Evolutionary conservation across 2,888 invertebrate genomes (phyloP).

Genomic region (Cheiracanthium punctorium): DNA sequence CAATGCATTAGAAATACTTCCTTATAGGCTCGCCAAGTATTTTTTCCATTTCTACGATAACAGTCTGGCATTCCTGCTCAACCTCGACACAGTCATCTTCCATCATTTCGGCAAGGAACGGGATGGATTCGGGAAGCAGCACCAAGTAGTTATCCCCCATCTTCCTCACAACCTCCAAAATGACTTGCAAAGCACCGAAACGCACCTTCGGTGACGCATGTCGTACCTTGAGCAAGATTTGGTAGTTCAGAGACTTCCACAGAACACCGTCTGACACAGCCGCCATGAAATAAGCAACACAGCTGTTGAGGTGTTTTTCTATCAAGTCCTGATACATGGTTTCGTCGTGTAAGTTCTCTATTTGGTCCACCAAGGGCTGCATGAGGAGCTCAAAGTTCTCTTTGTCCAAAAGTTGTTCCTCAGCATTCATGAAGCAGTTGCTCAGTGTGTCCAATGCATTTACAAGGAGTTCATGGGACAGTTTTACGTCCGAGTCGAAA

Average conservation of each 20-base stretch:
- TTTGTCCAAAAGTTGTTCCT: slow-evolving; percentile 87
- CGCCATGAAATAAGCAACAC: slow-evolving; percentile 88
- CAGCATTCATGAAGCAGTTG: slow-evolving; percentile 88
- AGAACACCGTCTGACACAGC: slow-evolving; percentile 89
- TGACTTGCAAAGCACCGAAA: slow-evolving; percentile 83
- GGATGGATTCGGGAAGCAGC: slow-evolving; percentile 92
- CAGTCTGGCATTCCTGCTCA: slow-evolving; percentile 86
- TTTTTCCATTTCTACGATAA: slow-evolving; percentile 88
- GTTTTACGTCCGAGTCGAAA: slow-evolving; percentile 10
- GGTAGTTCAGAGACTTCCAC: slow-evolving; percentile 93
- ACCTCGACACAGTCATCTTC: slow-evolving; percentile 84
- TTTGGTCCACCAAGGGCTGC: slow-evolving; percentile 91
- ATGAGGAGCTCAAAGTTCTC: slow-evolving; percentile 89
- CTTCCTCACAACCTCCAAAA: slow-evolving; percentile 87
- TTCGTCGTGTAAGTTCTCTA: slow-evolving; percentile 77
- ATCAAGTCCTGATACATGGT: slow-evolving; percentile 81
- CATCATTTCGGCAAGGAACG: slow-evolving; percentile 92
- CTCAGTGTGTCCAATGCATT: slow-evolving; percentile 85
- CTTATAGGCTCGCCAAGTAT: slow-evolving; percentile 92
- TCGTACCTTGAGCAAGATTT: slow-evolving; percentile 90
- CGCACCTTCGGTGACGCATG: slow-evolving; percentile 84
- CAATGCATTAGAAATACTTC: slow-evolving; percentile 76
- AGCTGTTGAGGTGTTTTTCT: slow-evolving; percentile 82
- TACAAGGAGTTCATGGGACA: slow-evolving; percentile 79
- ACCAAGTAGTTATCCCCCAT: slow-evolving; percentile 92